phyloP scores from a whole-genome alignment of 2,797 vertebrate genomes.

The Diplodus sargus region DNA sequence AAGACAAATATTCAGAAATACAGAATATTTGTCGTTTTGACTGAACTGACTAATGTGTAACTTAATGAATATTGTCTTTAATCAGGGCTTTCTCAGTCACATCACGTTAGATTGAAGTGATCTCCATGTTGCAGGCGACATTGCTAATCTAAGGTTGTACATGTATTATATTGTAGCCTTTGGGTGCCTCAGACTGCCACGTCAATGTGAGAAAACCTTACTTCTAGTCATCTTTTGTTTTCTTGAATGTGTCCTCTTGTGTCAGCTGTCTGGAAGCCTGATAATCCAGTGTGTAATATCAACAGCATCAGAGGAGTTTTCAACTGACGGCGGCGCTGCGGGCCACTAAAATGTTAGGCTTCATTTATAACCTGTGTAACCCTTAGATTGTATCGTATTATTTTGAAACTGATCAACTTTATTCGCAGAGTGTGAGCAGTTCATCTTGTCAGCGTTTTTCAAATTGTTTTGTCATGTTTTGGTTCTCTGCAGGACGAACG shows the following conservation, averaged over 20 bases:
- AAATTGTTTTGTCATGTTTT: slow-evolving; percentile 12
- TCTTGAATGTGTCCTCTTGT: not conserved
- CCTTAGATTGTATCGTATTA: not conserved
- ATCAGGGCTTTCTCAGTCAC: not conserved
- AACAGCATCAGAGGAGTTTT: slow-evolving; percentile 4
- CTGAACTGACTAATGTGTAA: not conserved
- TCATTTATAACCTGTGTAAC: not conserved
- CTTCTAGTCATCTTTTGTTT: slow-evolving; percentile 7
- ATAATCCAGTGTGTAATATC: not conserved
- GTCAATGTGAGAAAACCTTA: slow-evolving; percentile 26
- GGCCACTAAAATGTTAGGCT: not conserved
- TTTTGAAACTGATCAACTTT: slow-evolving; percentile 13
- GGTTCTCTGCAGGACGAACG: slow-evolving; percentile 55
- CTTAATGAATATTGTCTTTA: not conserved
- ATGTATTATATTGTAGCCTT: slow-evolving; percentile 10
- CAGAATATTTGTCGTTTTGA: slow-evolving; percentile 10
- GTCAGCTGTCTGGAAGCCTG: slow-evolving; percentile 12
- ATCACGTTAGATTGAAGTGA: not conserved
- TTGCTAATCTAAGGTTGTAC: slow-evolving; percentile 45
- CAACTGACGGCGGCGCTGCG: slow-evolving; percentile 1
- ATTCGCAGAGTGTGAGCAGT: not conserved
- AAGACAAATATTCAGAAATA: not conserved
- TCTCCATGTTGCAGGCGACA: slow-evolving; percentile 39
- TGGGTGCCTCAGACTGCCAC: slow-evolving; percentile 35
- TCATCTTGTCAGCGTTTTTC: not conserved